Evolutionary conservation across 2,797 vertebrate genomes (phyloP).

Genomic region (Coracias cyanogaster): DNA sequence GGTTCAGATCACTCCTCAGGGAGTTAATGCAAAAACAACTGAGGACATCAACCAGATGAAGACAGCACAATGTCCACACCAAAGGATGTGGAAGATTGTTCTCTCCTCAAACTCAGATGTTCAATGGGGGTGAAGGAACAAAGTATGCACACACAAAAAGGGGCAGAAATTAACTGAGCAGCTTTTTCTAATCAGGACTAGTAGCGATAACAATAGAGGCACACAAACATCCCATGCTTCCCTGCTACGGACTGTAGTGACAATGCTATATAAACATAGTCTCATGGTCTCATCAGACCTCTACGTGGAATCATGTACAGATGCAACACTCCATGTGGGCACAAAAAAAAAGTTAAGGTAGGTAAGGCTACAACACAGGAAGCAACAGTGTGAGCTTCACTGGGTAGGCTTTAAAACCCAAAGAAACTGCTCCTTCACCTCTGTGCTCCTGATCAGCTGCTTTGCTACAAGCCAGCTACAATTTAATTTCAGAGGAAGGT

Average conservation of each 20-base stretch:
- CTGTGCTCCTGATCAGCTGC: neutral
- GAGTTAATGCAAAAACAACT: neutral
- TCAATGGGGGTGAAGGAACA: neutral
- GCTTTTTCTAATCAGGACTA: neutral
- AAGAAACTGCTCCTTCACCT: neutral
- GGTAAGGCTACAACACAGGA: neutral
- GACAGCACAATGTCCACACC: neutral
- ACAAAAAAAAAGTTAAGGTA: neutral
- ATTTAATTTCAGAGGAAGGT: neutral
- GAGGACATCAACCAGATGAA: neutral
- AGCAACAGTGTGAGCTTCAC: accelerated
- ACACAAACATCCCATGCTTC: neutral
- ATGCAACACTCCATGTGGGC: accelerated
- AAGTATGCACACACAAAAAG: neutral
- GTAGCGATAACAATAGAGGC: neutral
- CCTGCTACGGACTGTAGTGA: accelerated
- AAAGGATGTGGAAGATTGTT: accelerated
- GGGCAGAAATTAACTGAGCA: neutral
- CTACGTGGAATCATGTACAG: neutral
- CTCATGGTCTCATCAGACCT: neutral
- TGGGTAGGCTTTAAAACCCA: neutral
- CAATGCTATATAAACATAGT: neutral
- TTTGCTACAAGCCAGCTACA: neutral
- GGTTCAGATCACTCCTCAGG: neutral
- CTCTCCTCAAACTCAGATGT: neutral